phyloP scores from a whole-genome alignment of 2,888 invertebrate genomes.

The Hofmannophila pseudospretella region DNA sequence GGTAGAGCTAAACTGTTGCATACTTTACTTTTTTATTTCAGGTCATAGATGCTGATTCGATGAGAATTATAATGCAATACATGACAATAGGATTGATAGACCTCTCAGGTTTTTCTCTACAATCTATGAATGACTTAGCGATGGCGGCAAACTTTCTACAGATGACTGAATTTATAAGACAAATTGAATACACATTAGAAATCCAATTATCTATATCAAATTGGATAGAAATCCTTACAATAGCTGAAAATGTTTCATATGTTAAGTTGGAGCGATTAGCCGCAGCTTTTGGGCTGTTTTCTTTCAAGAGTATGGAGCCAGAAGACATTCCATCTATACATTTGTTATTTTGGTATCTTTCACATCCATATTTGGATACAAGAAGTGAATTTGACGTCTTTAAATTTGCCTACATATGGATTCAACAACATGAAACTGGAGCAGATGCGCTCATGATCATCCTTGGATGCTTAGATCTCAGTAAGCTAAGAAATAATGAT shows the following conservation, averaged over 20 bases:
- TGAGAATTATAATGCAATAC: conserved; percentile 51
- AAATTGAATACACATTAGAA: conserved; percentile 53
- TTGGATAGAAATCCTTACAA: conserved; percentile 50
- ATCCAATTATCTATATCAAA: conserved; percentile 37
- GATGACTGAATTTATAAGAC: conserved; percentile 56
- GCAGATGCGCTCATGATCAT: conserved; percentile 51
- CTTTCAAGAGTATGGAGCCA: conserved; percentile 50
- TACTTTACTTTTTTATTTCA: too few relatives aligned
- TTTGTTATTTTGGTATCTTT: conserved; percentile 60
- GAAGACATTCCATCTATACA: conserved; percentile 41
- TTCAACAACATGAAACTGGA: conserved; percentile 34
- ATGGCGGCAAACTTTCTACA: conserved; percentile 58
- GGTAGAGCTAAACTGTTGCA: too few relatives aligned
- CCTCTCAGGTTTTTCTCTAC: conserved; percentile 40
- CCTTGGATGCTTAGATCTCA: conserved; percentile 53
- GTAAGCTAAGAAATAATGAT: conserved; percentile 32
- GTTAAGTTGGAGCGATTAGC: conserved; percentile 38
- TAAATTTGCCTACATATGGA: conserved; percentile 59
- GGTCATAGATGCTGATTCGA: conserved; percentile 56
- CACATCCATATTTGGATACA: conserved; percentile 52
- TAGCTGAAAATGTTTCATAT: conserved; percentile 50
- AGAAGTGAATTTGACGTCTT: conserved; percentile 51
- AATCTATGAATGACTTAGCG: conserved; percentile 43
- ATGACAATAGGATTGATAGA: conserved; percentile 56
- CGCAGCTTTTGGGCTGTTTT: conserved; percentile 45